Evolutionary conservation across 2,113 vertebrate genomes (phyloP), one percentile per base, ranked within the genome.

Genomic region (Cyphomyrus discorhynchus): DNA sequence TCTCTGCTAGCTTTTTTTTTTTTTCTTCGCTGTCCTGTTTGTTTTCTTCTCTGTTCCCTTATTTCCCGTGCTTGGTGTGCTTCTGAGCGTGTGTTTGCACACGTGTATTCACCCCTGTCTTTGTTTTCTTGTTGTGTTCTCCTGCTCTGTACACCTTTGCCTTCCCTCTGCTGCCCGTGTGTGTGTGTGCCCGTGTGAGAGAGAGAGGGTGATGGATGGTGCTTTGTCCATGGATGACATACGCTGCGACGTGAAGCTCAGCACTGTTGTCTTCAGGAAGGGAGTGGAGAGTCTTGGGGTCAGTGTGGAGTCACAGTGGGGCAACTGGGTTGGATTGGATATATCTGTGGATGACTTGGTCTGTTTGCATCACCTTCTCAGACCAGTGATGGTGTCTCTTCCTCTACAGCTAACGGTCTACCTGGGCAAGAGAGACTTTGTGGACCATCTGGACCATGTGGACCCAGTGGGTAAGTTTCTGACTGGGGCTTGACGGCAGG

Each of bases 341-440:
- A 2, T n/a, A 45, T 24, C 42, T 46, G 82, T 47, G 45, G 39
- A 24, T 45, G 9, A 84, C 6, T 24, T 47, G 58, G 86, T 45
- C 31, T 87, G 47, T 80, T 66, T 46, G 24, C 45, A 46, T 47
- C 8, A 47, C 2, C 21, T 45, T 39, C 39, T 24, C 82, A 84
- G 45, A 84, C 45, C 21, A 45, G 1, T n/a, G 21, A 21, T 46
- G 39, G 53, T 53, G 53, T 52, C 49, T 56, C n/a, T 42, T 56
- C 52, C 66, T 84, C 24, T 35, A 15, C 85, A 92, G 91, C 92
- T 92, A 74, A 96, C 96, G 0, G 96, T 97, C 89, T 97, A 97
- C 93, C 92, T 97, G 94, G 96, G 96, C 47, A 97, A 97, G 90
- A 92, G 96, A 45, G 96, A 97, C 92, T 97, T 97, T 91, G 96